Conservation (phyloP, 2,113 vertebrate species). For the Raja brachyura region DNA sequence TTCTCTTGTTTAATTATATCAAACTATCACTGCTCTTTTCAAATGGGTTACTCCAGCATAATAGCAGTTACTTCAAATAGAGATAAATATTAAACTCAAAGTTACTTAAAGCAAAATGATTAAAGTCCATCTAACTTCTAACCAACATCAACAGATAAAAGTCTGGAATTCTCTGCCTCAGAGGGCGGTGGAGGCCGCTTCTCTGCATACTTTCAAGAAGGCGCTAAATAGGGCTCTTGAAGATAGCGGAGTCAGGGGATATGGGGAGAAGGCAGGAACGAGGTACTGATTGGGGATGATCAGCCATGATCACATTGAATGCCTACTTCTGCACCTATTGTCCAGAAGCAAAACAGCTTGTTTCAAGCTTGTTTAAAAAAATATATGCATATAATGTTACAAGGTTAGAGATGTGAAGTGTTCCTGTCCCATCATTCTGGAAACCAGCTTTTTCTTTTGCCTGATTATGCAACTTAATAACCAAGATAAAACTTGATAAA, state of each 20-base stretch:
- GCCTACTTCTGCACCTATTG: too few relatives aligned
- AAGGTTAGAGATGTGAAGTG: neutral
- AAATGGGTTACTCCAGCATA: neutral
- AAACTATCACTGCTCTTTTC: neutral
- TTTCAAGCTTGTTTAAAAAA: neutral
- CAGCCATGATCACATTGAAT: too few relatives aligned
- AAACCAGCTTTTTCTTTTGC: neutral
- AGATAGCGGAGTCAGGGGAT: too few relatives aligned
- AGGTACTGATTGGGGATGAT: too few relatives aligned
- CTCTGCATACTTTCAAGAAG: too few relatives aligned
- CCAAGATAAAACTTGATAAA: neutral
- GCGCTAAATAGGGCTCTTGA: too few relatives aligned
- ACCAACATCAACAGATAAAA: neutral
- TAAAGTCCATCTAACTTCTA: neutral
- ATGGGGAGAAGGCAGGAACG: too few relatives aligned
- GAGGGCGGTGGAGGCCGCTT: too few relatives aligned
- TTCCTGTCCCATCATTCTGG: neutral
- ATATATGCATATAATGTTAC: neutral
- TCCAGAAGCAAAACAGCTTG: neutral
- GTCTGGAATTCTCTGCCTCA: neutral
- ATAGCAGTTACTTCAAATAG: neutral
- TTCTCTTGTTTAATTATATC: neutral
- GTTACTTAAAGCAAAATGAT: constrained; percentile 1
- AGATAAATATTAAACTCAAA: neutral
- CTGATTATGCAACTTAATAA: neutral